Base-by-base conservation (phyloP, 2,888 invertebrate species). In the Spodoptera exigua region DNA sequence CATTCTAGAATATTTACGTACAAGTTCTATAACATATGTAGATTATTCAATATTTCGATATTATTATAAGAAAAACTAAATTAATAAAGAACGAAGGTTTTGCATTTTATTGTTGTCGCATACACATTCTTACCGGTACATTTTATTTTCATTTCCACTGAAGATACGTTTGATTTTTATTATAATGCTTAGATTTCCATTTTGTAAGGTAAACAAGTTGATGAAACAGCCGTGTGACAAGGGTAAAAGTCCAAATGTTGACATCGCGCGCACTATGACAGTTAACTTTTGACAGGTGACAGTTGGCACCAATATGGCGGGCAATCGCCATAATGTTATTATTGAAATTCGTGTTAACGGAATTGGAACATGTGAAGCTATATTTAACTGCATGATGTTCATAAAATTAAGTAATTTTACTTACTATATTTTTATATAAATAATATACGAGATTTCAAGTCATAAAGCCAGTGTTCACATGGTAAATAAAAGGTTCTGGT, bases 221-320 rank as follows among this genome's bases (percentile, higher is more conserved):
- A 60, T 59, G 57, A 72, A 64, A 61, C 49, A 37, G 14, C 55
- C 41, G 40, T 41, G 44, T 82, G 83, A 83, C 74, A 79, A 80
- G 84, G 83, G 82, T 83, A 74, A 63, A 76, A 78, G 57, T 78
- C 74, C 67, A 59, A 74, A 72, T 62, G 77, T 70, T 77, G 81
- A 78, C 81, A 74, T 53, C 55, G 55, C 21, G 45, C 40, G 71
- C 55, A 60, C 55, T 51, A 67, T 78, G 79, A 71, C 76, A 74
- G 65, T 74, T 59, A 27, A 64, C 41, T 66, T 78, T 76, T 83
- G 82, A 84, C 82, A 84, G 63, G 52, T 81, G 81, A 80, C 78
- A 77, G 69, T 62, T 53, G 51, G 61, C 61, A 72, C 71, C 78
- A 80, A 80, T 65, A 79, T 76, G 66, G 70, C 70, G 60, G 55